These are phyloP conservation scores for Crenichthys baileyi DNA, from an alignment of 2,797 vertebrate genomes.

Conservation along the genomic window DNA sequence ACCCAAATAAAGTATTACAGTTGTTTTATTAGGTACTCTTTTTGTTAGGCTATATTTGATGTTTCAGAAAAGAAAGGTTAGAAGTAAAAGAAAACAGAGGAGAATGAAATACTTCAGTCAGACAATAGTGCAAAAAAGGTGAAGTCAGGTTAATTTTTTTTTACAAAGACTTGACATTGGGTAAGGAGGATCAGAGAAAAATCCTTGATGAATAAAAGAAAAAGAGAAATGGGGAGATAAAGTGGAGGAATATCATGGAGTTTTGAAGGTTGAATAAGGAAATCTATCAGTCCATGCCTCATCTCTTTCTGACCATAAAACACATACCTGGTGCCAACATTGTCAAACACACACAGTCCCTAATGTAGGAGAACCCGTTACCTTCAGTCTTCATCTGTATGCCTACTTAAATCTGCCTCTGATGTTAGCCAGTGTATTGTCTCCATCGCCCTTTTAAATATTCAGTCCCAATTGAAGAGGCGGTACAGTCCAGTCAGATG, in stretches of 20 bases:
- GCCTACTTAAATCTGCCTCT: slow-evolving; percentile 8
- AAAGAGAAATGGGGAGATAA: slow-evolving; percentile 6
- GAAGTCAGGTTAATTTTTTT: slow-evolving; percentile 60
- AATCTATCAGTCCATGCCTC: slow-evolving; percentile 53
- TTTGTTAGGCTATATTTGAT: neutral
- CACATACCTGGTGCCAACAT: slow-evolving; percentile 21
- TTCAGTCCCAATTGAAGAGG: slow-evolving; percentile 12
- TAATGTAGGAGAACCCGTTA: slow-evolving; percentile 36
- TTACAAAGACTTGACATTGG: slow-evolving; percentile 31
- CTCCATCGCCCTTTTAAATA: slow-evolving; percentile 7
- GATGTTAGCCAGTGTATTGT: neutral
- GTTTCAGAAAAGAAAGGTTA: neutral
- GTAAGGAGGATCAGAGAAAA: slow-evolving; percentile 34
- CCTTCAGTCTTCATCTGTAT: slow-evolving; percentile 22
- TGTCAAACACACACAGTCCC: neutral
- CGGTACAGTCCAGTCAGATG: neutral
- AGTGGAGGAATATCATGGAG: slow-evolving; percentile 41
- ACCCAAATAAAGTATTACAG: too few relatives aligned
- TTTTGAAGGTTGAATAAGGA: slow-evolving; percentile 61
- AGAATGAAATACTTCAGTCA: slow-evolving; percentile 7
- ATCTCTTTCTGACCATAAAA: slow-evolving; percentile 57
- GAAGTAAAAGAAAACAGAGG: neutral
- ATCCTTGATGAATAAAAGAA: slow-evolving; percentile 9
- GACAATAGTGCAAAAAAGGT: slow-evolving; percentile 24
- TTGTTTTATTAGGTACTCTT: too few relatives aligned